These are phyloP conservation scores for Glareola pratincola DNA, from an alignment of 2,113 vertebrate species.

Conservation along the genomic window DNA sequence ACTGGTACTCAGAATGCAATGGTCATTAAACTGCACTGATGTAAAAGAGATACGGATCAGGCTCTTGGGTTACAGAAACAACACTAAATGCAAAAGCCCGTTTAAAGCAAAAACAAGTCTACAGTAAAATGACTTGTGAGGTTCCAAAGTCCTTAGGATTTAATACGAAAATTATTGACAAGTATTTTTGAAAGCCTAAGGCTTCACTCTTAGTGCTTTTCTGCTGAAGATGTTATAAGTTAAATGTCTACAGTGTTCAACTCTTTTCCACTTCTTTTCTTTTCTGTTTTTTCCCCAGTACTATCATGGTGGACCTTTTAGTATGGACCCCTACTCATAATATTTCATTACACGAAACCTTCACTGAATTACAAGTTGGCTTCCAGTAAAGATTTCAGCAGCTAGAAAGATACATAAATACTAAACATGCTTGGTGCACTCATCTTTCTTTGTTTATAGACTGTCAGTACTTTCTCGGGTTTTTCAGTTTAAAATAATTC, in stretches of 20 bases:
- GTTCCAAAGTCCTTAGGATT: not conserved
- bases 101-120: not conserved
- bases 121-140: not conserved
- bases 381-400: not conserved
- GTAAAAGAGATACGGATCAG: not conserved
- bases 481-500: not conserved
- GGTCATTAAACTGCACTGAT: not conserved
- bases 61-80: not conserved
- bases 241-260: constrained; percentile 5
- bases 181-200: not conserved
- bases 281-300: not conserved
- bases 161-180: not conserved
- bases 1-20: not conserved
- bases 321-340: not conserved
- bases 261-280: not conserved
- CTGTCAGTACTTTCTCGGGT: not conserved
- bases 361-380: not conserved
- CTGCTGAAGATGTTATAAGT: not conserved
- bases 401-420: not conserved
- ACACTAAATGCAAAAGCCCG: not conserved
- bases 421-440: not conserved
- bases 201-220: not conserved
- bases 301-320: not conserved
- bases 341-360: not conserved
- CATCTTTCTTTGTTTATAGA: not conserved